Base-by-base conservation (phyloP, 2,113 vertebrate species). In the Phainopepla nitens region DNA sequence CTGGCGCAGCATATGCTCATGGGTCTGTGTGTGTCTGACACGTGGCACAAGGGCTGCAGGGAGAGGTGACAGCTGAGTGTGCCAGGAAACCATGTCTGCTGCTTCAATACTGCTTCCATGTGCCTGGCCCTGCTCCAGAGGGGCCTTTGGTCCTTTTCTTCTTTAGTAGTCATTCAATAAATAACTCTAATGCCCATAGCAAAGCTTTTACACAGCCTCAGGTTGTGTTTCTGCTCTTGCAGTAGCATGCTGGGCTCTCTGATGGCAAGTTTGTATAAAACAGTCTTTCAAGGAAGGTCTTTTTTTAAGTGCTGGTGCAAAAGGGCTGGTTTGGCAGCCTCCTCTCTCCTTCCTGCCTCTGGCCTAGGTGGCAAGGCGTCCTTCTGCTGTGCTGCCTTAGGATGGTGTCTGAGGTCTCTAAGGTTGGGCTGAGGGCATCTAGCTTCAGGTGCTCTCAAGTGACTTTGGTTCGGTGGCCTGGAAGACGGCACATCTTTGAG, bases 111-210 rank as follows among this genome's bases (percentile, higher is more conserved):
- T 1, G 4, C 54, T 64, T 58, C 1, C 2, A 25, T 68, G 89
- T 69, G 72, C 72, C 60, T 3, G 21, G 72, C n/a, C 64, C 79
- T 3, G 0, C 8, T 8, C 53, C 44, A 56, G 41, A 75, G 53
- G 82, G 80, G 82, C 60, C 72, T 93, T 92, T 96, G 90, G 94
- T 96, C 95, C 92, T 89, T 77, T 53, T 92, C 53, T 56, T 91
- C 90, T 82, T 83, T 71, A 94, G 92, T 89, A 96, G 94, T 94
- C 92, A 57, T 78, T 96, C 65, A 95, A 96, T 96, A 97, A 96
- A 94, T 95, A 95, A 85, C 62, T 80, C 66, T 89, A 96, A 95
- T 79, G 89, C 82, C 91, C 45, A 0, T 35, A 92, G 86, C 93
- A 56, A 93, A 94, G 85, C 77, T 42, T 86, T 81, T 87, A 73